Base-by-base conservation (phyloP, 2,113 vertebrate species). In the Plotosus lineatus region DNA sequence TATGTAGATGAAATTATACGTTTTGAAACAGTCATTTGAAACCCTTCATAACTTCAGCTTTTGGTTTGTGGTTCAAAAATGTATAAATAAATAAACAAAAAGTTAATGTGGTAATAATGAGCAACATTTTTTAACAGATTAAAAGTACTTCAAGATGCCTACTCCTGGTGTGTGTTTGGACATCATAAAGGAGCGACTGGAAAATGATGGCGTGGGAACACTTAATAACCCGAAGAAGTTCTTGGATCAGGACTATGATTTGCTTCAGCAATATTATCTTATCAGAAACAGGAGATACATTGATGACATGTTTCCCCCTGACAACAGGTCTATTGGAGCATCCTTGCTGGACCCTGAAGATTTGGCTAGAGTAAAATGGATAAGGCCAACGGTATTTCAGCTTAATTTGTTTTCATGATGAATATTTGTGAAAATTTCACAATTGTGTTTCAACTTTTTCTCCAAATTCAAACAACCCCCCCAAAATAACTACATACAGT, bases 251-350 rank as follows among this genome's bases (percentile, higher is more conserved):
- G 89, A 92, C 86, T 92, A 84, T 73, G 0, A 88, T 31, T 21
- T 75, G 42, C 55, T 93, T 36, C 89, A 80, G 4, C 48, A 89
- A 9, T 84, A 87, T 79, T 90, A 36, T 48, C 17, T 90, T 0
- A 51, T 1, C 31, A 44, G 48, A 0, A 36, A 31, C 0, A 1
- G 46, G 2, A 86, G 84, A 69, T 94, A 80, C 55, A 10, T 88
- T 2, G 92, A 94, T 1, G 82, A 90, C 0, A 88, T 78, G 71
- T 94, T 94, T 68, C 90, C 90, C 0, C 92, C 92, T 6, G 89
- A 92, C 79, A 80, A 0, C 6, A 85, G 7, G 2, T 90, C 91
- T 63, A 92, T 94, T 6, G 92, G 93, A 0, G 7, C 75, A 3
- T 88, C 26, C 0, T 0, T 91, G 3, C 79, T 94, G 50, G 0